A percentile compares a stretch with the other conserved stretches of the same genome.
Conservation (phyloP, 2,888 invertebrate genomes). For the Esperia sulphurella region DNA sequence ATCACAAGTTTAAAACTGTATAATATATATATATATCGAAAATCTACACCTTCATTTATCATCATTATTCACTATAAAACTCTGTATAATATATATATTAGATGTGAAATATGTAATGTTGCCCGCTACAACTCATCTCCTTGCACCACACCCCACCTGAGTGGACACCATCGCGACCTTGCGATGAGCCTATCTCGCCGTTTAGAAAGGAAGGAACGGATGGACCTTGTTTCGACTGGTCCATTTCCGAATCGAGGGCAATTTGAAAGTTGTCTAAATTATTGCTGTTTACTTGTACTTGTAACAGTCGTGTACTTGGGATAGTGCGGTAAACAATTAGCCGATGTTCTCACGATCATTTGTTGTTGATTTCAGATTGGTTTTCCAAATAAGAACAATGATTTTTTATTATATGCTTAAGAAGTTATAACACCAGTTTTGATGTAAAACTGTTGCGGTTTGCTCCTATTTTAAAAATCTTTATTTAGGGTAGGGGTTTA, state of each 20-base stretch:
- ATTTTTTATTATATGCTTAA: too few species aligned
- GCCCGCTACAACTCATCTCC: neutral
- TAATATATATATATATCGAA: too few species aligned
- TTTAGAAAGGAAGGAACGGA: conserved; percentile 58
- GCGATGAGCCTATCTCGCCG: conserved; percentile 37
- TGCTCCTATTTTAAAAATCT: too few species aligned
- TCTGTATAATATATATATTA: too few species aligned
- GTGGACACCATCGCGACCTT: conserved; percentile 45
- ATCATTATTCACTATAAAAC: too few species aligned
- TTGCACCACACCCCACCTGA: conserved; percentile 19
- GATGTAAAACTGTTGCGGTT: too few species aligned
- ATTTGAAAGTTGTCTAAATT: conserved; percentile 41
- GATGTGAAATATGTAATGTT: neutral
- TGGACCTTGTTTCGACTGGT: conserved; percentile 46
- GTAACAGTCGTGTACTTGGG: neutral
- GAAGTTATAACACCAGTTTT: too few species aligned
- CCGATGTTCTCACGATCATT: neutral
- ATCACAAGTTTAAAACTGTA: too few species aligned
- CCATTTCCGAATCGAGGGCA: conserved; percentile 47
- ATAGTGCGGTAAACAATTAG: neutral
- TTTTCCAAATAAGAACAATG: too few species aligned
- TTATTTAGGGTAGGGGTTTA: too few species aligned
- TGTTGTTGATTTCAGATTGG: too few species aligned
- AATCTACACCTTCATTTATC: too few species aligned
- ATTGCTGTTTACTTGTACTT: conserved; percentile 2